Evolutionary conservation across 2,888 invertebrate genomes (phyloP), one percentile per base, ranked within the genome.

Genomic region (Zelleria hepariella): DNA sequence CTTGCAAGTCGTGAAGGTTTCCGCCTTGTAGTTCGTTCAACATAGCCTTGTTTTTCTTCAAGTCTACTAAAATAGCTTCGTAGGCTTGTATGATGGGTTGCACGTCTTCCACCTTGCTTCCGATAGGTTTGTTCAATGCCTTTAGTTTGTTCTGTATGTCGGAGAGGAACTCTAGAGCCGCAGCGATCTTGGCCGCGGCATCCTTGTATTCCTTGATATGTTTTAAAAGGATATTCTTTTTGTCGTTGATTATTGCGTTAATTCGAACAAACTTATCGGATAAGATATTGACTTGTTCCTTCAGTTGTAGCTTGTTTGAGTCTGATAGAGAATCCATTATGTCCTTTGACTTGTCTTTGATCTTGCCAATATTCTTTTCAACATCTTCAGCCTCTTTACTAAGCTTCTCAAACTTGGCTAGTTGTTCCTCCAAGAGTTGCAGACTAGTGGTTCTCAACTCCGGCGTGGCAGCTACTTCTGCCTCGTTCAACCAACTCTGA

Each of bases 401-500:
- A 6, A 97, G 83, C 71, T 93, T 94, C 65, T 94, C 93, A 70
- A 96, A 96, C 83, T 96, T 96, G n/a, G 92, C 91, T 51, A 96
- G 82, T 73, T 97, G 97, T 79, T 97, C 96, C 77, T 96, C 94
- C 26, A 98, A 82, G 0, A 96, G 91, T 66, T 95, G 95, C 21
- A 96, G 89, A 69, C 93, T 95, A 0, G 95, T 93, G 21, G 94
- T 92, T 52, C 95, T 91, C 3, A 97, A 86, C 71, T 96, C 96
- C 32, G 94, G 92, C 8, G 94, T 93, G 1, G 95, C 94, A 2
- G 95, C 94, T 0, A 95, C 94, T 79, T 97, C 97, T 26, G 96
- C 96, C 82, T 98, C 95, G 66, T 95, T 94, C 48, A 97, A 87
- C 98, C 98, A 98, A 68, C 94, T 93, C 64, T 94, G 93, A 73